Evolutionary conservation across 2,113 vertebrate genomes (phyloP).

Genomic region (Tautogolabrus adspersus): DNA sequence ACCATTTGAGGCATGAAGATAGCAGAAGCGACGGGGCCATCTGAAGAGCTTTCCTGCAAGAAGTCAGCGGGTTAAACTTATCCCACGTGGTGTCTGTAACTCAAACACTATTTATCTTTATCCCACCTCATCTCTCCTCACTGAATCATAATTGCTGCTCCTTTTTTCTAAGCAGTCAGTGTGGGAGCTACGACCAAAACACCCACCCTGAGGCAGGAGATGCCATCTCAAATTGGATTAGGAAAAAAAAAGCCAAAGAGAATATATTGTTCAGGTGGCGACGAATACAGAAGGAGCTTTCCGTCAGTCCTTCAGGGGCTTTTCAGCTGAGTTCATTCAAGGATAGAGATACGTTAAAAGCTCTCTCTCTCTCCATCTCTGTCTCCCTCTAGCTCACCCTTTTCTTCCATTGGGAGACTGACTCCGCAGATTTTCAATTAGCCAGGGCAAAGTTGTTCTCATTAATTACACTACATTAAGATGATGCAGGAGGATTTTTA

Average conservation of each 20-base stretch:
- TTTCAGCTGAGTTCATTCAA: conserved; percentile 48
- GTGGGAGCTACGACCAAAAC: conserved; percentile 34
- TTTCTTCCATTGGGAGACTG: conserved; percentile 50
- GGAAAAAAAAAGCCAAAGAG: conserved; percentile 36
- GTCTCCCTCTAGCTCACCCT: not conserved
- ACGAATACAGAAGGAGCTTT: conserved; percentile 38
- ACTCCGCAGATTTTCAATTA: conserved; percentile 73
- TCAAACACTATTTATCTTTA: conserved; percentile 51
- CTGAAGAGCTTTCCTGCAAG: conserved; percentile 22
- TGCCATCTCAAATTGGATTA: conserved; percentile 61
- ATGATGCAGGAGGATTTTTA: conserved; percentile 53
- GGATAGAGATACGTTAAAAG: conserved; percentile 43
- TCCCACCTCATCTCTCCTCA: conserved; percentile 46
- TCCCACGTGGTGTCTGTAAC: conserved; percentile 29
- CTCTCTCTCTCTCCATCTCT: not conserved
- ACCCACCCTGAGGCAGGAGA: conserved; percentile 24
- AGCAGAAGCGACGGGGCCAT: conserved; percentile 26
- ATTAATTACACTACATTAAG: conserved; percentile 67
- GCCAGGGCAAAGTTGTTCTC: conserved; percentile 58
- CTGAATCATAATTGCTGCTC: conserved; percentile 51
- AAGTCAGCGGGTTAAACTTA: conserved; percentile 41
- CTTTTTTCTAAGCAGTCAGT: conserved; percentile 9
- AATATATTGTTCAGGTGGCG: conserved; percentile 55
- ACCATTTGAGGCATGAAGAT: not conserved
- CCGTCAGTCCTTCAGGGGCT: conserved; percentile 20